Evolutionary conservation across 2,113 vertebrate genomes (phyloP).

Genomic region (Actenoides lindsayi): DNA sequence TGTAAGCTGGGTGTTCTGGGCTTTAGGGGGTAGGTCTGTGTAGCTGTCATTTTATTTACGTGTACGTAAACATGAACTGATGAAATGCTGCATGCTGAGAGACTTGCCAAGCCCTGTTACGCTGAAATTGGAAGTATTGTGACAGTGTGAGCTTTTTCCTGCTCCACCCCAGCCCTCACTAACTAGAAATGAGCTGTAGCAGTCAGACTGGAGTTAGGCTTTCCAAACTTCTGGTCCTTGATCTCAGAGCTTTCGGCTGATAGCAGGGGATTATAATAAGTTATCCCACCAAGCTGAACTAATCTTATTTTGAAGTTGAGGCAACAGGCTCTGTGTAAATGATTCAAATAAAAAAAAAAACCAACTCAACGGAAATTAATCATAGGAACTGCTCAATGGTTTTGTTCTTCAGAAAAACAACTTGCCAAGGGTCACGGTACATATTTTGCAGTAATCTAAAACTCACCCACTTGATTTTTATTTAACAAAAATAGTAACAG

Average conservation of each 20-base stretch:
- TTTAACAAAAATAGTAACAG: background rate
- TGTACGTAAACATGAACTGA: background rate
- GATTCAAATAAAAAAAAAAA: background rate
- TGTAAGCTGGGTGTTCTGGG: background rate
- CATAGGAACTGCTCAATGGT: background rate
- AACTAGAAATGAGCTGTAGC: background rate
- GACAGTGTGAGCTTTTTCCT: background rate
- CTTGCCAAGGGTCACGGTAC: background rate
- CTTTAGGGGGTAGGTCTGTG: background rate
- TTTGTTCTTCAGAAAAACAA: background rate
- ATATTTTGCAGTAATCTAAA: background rate
- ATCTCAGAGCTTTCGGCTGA: background rate
- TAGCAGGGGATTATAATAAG: background rate
- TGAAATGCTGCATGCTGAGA: background rate
- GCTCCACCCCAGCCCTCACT: background rate
- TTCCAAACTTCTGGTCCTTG: background rate
- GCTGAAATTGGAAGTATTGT: background rate
- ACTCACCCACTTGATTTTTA: background rate
- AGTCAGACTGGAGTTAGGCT: background rate
- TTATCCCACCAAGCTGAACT: background rate
- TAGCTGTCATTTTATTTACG: background rate
- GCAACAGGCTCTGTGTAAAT: background rate
- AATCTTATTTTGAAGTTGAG: background rate
- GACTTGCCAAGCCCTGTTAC: background rate
- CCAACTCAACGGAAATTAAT: background rate